A percentile compares a stretch with the other conserved stretches of the same genome.
phyloP scores from a whole-genome alignment of 2,113 vertebrate species.

The Alosa alosa region DNA sequence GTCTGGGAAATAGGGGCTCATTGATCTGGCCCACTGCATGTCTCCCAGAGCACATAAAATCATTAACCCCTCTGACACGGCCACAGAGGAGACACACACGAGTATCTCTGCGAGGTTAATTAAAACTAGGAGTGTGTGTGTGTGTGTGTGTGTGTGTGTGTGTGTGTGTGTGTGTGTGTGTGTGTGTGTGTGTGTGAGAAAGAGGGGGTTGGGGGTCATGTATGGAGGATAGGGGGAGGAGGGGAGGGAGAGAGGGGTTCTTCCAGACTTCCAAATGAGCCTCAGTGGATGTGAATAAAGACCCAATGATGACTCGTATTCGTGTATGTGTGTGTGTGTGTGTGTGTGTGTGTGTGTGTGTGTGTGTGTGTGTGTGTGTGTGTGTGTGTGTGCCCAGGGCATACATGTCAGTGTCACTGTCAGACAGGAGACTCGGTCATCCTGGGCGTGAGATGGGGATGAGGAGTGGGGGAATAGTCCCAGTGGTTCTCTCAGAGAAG shows the following conservation, averaged over 20 bases:
- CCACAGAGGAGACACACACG: conserved; percentile 71
- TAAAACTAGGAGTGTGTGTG: conserved; percentile 68
- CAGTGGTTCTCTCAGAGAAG: conserved; percentile 29
- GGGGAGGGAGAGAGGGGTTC: conserved; percentile 20
- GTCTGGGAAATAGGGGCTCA: conserved; percentile 71
- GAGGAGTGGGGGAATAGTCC: not conserved
- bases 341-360: no score
- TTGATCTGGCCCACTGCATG: conserved; percentile 72
- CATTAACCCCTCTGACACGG: conserved; percentile 76
- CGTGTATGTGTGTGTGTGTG: not conserved
- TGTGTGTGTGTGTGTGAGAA: conserved; percentile 9
- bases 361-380: conserved; percentile 35
- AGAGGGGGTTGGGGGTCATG: conserved; percentile 44
- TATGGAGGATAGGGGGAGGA: conserved; percentile 57
- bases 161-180: conserved; percentile 14
- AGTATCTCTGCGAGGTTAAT: conserved; percentile 80
- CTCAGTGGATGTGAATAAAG: conserved; percentile 36
- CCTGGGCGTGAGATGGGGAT: not conserved
- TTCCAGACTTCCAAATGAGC: conserved; percentile 71
- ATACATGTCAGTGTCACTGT: conserved; percentile 30
- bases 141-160: not conserved
- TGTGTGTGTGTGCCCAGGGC: conserved; percentile 23
- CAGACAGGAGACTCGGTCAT: conserved; percentile 28
- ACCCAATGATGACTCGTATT: conserved; percentile 19
- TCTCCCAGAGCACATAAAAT: conserved; percentile 69